Evolutionary conservation across 1,140 invertebrate species (phyloP), one percentile per base, ranked within the genome.

Genomic region (Drosophila miranda): DNA sequence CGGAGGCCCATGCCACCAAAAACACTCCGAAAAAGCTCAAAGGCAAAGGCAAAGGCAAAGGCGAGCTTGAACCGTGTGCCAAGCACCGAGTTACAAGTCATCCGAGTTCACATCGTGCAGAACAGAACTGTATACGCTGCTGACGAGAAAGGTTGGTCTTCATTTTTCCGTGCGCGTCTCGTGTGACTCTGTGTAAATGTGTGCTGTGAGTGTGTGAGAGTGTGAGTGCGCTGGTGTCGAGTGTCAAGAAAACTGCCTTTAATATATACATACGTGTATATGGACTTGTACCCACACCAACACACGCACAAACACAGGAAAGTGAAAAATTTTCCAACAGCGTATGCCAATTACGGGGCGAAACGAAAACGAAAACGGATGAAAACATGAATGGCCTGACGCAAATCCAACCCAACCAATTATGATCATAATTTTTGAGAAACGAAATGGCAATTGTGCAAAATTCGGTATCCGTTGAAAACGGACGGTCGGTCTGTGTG

Each of bases 81-180:
- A 23, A 52, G 59, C 55, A 67, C 60, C 59, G 70, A 70, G 61
- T 66, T 30, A 41, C 64, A 75, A 68, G 52, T 66, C 55, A 43
- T 50, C 45, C 62, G 70, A 57, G 60, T 71, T 57, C 38, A 51
- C 48, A 78, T 45, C 62, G 78, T 63, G 59, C 89, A 90, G 84
- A 90, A 90, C 70, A 90, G 89, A 90, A 90, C 70, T 90, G 89
- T 90, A 87, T 90, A 79, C 78, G 89, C 84, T 90, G 80, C 75
- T 78, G 81, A 89, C 84, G 81, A 78, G 84, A 75, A 90, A 90
- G 89, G 89, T 90, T 90, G 77, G 89, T 89, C 55, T 14, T 38
- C 34, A 38, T 9, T 63, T 45, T 49, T 49, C 41, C 71, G 60
- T 67, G 60, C 75, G 83, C 75, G 79, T 70, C 60, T 63, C 63